Conservation (phyloP, 2,797 vertebrate genomes). For the Nasua narica region DNA sequence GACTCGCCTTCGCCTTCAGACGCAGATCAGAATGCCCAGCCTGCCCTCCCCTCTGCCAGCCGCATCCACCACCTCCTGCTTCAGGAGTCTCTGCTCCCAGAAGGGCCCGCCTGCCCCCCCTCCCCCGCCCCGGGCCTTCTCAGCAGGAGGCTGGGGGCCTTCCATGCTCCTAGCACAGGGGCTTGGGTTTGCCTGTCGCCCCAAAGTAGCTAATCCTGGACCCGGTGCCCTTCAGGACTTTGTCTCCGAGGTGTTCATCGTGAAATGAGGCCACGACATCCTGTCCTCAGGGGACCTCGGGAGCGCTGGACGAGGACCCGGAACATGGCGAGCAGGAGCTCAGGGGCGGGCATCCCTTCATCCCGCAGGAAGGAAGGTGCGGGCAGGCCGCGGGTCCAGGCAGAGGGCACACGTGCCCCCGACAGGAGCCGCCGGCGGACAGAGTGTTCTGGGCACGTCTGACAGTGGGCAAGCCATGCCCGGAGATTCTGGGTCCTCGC, state of each 20-base stretch:
- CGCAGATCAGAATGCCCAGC: neutral
- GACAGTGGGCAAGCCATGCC: neutral
- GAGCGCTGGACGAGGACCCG: neutral
- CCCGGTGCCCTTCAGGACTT: fast-evolving
- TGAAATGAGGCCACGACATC: fast-evolving
- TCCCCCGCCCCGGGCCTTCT: fast-evolving
- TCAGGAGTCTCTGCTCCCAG: neutral
- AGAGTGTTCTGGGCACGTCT: neutral
- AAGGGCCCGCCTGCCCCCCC: fast-evolving
- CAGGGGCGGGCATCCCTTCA: fast-evolving
- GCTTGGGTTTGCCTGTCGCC: neutral
- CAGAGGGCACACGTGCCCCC: fast-evolving
- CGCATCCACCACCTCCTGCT: fast-evolving
- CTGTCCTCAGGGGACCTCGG: neutral
- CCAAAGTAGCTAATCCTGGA: fast-evolving
- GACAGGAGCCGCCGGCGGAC: neutral
- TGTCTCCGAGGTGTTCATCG: neutral
- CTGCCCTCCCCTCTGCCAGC: neutral
- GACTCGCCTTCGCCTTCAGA: neutral
- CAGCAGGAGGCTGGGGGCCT: neutral
- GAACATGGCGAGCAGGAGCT: no score
- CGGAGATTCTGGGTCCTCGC: neutral
- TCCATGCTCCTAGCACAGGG: neutral
- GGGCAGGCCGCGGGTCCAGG: fast-evolving
- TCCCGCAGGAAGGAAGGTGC: neutral